phyloP scores from a whole-genome alignment of 2,888 invertebrate genomes.

The Gisinianus flammeolus region DNA sequence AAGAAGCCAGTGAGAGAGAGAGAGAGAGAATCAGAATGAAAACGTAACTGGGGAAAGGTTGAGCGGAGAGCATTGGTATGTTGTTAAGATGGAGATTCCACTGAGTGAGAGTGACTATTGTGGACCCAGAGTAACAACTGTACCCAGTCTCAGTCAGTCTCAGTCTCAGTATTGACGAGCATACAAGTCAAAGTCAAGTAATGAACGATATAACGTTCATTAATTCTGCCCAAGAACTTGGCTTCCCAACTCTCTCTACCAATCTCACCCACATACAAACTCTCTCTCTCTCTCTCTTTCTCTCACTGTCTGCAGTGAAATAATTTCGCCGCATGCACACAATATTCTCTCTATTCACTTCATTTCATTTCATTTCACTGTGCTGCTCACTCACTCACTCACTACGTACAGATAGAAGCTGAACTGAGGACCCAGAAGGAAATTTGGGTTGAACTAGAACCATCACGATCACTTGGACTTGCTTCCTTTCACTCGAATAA shows the following conservation, averaged over 20 bases:
- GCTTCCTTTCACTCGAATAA: not conserved
- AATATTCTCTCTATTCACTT: not conserved
- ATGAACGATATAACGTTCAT: conserved; percentile 23
- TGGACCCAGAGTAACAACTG: no score
- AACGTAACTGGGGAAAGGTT: no score
- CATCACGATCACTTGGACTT: not conserved
- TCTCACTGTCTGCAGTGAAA: conserved; percentile 14
- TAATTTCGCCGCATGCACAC: conserved; percentile 5
- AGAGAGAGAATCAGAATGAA: no score
- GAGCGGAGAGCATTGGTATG: no score
- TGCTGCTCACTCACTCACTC: not conserved
- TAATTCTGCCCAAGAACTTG: conserved; percentile 17
- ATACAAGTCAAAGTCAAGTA: no score
- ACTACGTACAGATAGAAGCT: no score
- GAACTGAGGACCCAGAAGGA: no score
- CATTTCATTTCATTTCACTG: not conserved
- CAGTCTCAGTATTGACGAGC: no score
- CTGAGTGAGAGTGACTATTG: no score
- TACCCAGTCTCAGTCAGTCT: no score
- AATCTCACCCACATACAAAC: not conserved
- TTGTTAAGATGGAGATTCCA: not conserved
- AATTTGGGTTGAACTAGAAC: not conserved
- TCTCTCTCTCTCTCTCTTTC: not conserved
- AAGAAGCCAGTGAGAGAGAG: no score
- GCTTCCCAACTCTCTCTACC: not conserved